Evolutionary conservation across 2,888 invertebrate genomes (phyloP).

Genomic region (Lasius fuliginosus): DNA sequence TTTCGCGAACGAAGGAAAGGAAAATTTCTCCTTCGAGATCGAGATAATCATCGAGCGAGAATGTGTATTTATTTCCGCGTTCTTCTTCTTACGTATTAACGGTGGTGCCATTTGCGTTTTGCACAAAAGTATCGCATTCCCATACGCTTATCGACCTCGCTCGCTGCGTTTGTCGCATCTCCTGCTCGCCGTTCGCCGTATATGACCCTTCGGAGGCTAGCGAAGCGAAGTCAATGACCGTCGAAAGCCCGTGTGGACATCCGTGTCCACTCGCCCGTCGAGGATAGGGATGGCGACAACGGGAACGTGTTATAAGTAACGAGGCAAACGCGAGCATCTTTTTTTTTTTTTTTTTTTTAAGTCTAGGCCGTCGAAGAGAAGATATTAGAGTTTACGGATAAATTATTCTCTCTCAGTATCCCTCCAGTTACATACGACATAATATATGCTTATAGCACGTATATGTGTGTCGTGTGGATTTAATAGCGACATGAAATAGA

Average conservation of each 20-base stretch:
- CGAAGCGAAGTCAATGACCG: slow-evolving; percentile 78
- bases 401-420: neutral
- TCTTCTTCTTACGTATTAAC: slow-evolving; percentile 10
- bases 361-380: neutral
- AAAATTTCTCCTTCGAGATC: neutral
- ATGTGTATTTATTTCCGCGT: slow-evolving; percentile 20
- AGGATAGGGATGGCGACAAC: slow-evolving; percentile 60
- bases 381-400: slow-evolving; percentile 34
- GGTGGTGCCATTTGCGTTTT: slow-evolving; percentile 7
- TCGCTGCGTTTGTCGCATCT: slow-evolving; percentile 43
- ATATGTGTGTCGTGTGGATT: neutral
- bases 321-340: slow-evolving; percentile 62
- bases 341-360: slow-evolving; percentile 28
- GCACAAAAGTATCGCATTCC: slow-evolving; percentile 42
- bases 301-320: slow-evolving; percentile 64
- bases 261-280: slow-evolving; percentile 66
- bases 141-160: slow-evolving; percentile 64
- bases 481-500: neutral
- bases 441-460: neutral
- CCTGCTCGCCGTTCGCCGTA: slow-evolving; percentile 52
- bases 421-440: neutral
- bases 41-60: neutral
- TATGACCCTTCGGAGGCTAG: slow-evolving; percentile 69
- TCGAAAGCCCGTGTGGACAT: slow-evolving; percentile 74
- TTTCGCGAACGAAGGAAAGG: neutral